phyloP scores from a whole-genome alignment of 2,113 vertebrate genomes.

The Danionella cerebrum region DNA sequence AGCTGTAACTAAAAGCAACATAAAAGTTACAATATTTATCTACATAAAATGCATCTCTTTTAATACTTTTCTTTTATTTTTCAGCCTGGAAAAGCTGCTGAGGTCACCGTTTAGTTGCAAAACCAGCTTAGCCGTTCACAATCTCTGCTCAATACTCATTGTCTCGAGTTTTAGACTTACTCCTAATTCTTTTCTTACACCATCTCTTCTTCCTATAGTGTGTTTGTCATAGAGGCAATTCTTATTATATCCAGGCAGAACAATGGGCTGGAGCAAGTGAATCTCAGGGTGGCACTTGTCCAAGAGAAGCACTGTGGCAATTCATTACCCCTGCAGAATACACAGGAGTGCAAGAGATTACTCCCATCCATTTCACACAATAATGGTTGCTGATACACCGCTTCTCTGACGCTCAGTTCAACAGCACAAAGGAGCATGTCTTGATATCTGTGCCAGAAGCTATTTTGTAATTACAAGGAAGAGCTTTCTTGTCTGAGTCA shows the following conservation, averaged over 20 bases:
- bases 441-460: constrained; percentile 10
- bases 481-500: constrained; percentile 31
- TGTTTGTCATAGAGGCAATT: constrained; percentile 19
- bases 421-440: constrained; percentile 17
- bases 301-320: constrained; percentile 12
- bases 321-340: constrained; percentile 24
- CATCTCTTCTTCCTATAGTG: constrained; percentile 18
- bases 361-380: constrained; percentile 28
- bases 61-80: no score
- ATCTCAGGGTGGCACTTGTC: constrained; percentile 22
- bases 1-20: no score
- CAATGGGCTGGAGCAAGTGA: background rate
- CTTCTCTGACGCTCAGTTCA: constrained; percentile 19
- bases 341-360: constrained; percentile 20
- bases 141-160: constrained; percentile 8
- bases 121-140: background rate
- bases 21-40: no score
- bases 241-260: constrained; percentile 21
- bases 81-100: background rate
- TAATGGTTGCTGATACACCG: constrained; percentile 35
- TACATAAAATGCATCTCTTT: no score
- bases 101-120: background rate
- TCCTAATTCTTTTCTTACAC: constrained; percentile 4
- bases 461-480: constrained; percentile 33
- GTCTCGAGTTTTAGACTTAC: background rate